phyloP scores from a whole-genome alignment of 2,797 vertebrate species.

The Furcifer pardalis region DNA sequence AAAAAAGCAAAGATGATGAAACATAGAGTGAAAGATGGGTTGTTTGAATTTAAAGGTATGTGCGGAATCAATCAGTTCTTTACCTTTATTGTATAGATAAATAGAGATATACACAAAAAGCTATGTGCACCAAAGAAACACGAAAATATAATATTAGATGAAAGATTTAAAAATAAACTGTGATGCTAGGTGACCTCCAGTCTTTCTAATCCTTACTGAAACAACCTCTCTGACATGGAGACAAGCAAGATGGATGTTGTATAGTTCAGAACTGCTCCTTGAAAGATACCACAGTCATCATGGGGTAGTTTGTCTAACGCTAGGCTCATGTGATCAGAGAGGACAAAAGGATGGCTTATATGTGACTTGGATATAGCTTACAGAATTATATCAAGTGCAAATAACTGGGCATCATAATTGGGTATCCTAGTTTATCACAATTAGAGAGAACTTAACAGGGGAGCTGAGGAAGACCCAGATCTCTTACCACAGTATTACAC shows the following conservation, averaged over 20 bases:
- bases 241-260: conserved; percentile 50
- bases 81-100: conserved; percentile 7
- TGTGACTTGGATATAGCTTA: conserved; percentile 17
- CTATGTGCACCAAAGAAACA: conserved; percentile 13
- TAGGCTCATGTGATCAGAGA: conserved; percentile 21
- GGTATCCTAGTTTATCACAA: conserved; percentile 44
- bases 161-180: conserved; percentile 32
- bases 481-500: background rate
- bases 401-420: conserved; percentile 32
- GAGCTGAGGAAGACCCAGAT: background rate
- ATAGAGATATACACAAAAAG: background rate
- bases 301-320: conserved; percentile 43
- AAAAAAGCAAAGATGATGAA: conserved; percentile 30
- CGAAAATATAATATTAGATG: conserved; percentile 14
- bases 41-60: conserved; percentile 37
- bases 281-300: conserved; percentile 15
- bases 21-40: conserved; percentile 36
- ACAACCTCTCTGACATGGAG: conserved; percentile 46
- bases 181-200: conserved; percentile 44
- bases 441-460: conserved; percentile 17
- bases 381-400: conserved; percentile 17
- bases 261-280: conserved; percentile 19
- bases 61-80: conserved; percentile 48
- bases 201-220: conserved; percentile 37
- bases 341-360: conserved; percentile 36